Percentiles rank a stretch among this genome's conserved stretches.
These are phyloP conservation scores for Halictus ligatus DNA, from an alignment of 2,888 invertebrate species.

Conservation along the genomic window DNA sequence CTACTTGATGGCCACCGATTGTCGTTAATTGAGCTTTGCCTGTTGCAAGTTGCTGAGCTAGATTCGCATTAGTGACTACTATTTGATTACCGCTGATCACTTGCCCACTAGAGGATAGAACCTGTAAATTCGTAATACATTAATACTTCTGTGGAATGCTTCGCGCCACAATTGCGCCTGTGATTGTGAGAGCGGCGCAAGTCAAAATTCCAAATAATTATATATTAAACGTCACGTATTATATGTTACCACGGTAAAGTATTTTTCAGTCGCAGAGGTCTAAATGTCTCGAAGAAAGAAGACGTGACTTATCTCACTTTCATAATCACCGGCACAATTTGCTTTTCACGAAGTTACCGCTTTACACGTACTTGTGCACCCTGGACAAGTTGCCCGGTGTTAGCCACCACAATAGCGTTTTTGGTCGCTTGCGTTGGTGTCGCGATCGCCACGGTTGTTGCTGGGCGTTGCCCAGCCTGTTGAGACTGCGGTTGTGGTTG, in stretches of 20 bases:
- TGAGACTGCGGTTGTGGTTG: slow-evolving; percentile 71
- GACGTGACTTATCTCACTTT: not conserved
- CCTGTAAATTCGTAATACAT: slow-evolving; percentile 75
- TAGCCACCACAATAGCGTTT: slow-evolving; percentile 79
- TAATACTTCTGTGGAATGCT: not conserved
- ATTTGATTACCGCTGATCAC: slow-evolving; percentile 87
- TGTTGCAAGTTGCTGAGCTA: slow-evolving; percentile 92
- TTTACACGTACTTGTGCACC: slow-evolving; percentile 64
- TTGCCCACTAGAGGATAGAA: slow-evolving; percentile 82
- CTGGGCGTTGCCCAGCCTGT: slow-evolving; percentile 71
- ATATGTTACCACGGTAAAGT: too few species aligned
- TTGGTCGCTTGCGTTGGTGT: slow-evolving; percentile 75
- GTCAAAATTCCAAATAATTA: not conserved
- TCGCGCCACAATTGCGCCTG: not conserved
- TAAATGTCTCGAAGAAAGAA: not conserved
- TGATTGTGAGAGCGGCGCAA: not conserved
- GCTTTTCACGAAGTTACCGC: slow-evolving; percentile 22
- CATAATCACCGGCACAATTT: not conserved
- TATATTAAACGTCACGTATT: too few species aligned
- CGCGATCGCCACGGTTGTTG: slow-evolving; percentile 72
- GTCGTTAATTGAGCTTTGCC: slow-evolving; percentile 94
- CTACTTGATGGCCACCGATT: slow-evolving; percentile 93
- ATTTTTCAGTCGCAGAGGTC: not conserved
- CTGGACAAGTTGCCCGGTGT: slow-evolving; percentile 81
- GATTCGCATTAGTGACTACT: slow-evolving; percentile 89